A percentile compares a stretch with the other conserved stretches of the same genome.
Conservation (phyloP, 2,888 invertebrate genomes). For the Nephrocerus scutellatus region DNA sequence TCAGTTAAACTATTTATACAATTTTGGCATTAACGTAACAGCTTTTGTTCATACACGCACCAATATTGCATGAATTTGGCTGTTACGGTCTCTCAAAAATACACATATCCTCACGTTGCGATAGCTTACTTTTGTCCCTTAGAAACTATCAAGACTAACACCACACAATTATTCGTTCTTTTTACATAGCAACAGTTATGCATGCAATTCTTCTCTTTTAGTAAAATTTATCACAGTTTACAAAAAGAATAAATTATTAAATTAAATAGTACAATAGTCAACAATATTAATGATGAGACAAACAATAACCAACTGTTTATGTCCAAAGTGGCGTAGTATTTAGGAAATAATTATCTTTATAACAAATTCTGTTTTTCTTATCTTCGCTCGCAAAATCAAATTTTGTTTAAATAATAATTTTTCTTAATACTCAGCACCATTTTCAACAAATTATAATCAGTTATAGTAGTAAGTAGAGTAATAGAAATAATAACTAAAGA, state of each 20-base stretch:
- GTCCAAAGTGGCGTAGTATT: no score
- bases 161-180: constrained; percentile 1
- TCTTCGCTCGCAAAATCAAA: no score
- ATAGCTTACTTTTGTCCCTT: no score
- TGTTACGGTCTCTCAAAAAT: no score
- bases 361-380: no score
- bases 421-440: no score
- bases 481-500: no score
- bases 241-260: constrained; percentile 26
- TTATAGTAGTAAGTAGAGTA: no score
- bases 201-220: constrained; percentile 23
- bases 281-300: constrained; percentile 4
- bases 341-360: no score
- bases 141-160: no score
- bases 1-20: constrained; percentile 8
- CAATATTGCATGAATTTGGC: constrained; percentile 24
- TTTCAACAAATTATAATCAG: no score
- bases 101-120: constrained; percentile 11
- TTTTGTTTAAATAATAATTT: no score
- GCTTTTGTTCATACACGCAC: constrained; percentile 20
- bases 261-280: constrained; percentile 11
- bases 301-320: background rate
- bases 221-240: constrained; percentile 36
- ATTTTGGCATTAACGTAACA: constrained; percentile 9
- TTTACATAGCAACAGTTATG: constrained; percentile 5